phyloP scores from a whole-genome alignment of 2,797 vertebrate species.

The Sitta carolinensis region DNA sequence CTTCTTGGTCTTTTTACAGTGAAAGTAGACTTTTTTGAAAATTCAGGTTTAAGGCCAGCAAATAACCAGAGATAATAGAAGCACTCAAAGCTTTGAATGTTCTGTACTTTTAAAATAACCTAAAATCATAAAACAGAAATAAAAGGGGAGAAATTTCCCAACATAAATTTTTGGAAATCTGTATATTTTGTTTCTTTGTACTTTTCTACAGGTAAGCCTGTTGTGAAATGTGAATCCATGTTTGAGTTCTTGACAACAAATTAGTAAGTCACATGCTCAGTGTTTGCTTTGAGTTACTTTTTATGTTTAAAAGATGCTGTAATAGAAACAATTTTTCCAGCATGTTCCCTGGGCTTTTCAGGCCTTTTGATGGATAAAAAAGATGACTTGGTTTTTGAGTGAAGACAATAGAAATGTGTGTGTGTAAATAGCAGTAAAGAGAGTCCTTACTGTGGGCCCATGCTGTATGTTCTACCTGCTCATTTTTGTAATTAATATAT shows the following conservation, averaged over 20 bases:
- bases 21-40: neutral
- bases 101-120: neutral
- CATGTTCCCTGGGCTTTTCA: neutral
- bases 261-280: neutral
- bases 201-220: neutral
- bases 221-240: neutral
- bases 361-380: neutral
- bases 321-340: neutral
- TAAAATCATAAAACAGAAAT: neutral
- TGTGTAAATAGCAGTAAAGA: neutral
- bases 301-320: neutral
- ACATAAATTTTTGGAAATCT: neutral
- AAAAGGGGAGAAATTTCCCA: neutral
- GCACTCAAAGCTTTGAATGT: neutral
- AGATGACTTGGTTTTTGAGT: neutral
- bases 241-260: neutral
- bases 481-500: constrained; percentile 16
- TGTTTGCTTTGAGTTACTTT: neutral
- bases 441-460: neutral
- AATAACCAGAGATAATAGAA: neutral
- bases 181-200: neutral
- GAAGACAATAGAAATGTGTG: neutral
- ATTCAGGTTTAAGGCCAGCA: neutral
- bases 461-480: neutral
- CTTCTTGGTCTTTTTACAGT: neutral